Evolutionary conservation across 2,888 invertebrate genomes (phyloP), one percentile per base, ranked within the genome.

Genomic region (Diploptera punctata): DNA sequence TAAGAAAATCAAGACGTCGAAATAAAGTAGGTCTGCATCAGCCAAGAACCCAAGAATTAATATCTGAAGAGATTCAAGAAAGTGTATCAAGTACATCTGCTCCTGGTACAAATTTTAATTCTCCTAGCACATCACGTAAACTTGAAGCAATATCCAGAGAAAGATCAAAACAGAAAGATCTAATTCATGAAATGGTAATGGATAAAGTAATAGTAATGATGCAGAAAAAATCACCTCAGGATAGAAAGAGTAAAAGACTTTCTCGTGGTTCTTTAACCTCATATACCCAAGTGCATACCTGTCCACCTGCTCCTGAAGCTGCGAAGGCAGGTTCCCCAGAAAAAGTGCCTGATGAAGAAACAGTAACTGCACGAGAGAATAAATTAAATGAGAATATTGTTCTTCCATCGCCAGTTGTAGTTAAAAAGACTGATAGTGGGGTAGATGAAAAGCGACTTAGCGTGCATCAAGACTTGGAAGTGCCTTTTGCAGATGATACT

Each of bases 131-230:
- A 2, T 87, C 87, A 1, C 86, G 89, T 72, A 91, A 90, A 80
- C 86, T 92, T 70, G 92, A 93, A 80, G 91, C 93, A 83, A 87
- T 95, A 43, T 90, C 91, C 75, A 89, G 91, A 79, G 93, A 94
- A 80, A 86, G 94, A 70, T 91, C 91, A 47, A 91, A 93, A 79
- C 94, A 95, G 82, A 94, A 94, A 76, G 92, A 91, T 80, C 86
- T 95, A 29, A 92, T 95, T 61, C 90, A 94, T 78, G 91, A 94
- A 80, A 85, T 95, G 83, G 91, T 95, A 68, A 89, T 95, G 87
- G 93, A 92, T 79, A 91, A 93, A 81, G 84, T 93, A 78, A 88
- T 89, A 77, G 84, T 93, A 78, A 88, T 89, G 77, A 87, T 89
- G 1, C 89, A 90, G 78, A 90, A 69, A 77, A 89, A 89, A 77